These are phyloP conservation scores for Sparidentex hasta DNA, from an alignment of 2,797 vertebrate species.

Conservation along the genomic window DNA sequence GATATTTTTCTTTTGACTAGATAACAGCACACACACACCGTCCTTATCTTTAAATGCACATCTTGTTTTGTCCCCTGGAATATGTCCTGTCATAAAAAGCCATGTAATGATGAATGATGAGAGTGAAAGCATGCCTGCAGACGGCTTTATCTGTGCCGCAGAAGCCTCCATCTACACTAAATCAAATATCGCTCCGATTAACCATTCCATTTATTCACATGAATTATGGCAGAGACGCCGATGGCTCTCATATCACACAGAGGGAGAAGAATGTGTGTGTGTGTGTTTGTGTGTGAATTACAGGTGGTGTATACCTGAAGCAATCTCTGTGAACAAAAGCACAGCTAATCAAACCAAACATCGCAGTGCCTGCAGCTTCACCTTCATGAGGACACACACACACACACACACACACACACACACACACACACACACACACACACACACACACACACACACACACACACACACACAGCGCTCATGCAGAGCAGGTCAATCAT, in stretches of 20 bases:
- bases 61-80: slow-evolving; percentile 65
- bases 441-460: not conserved
- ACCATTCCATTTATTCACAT: slow-evolving; percentile 74
- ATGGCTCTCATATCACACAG: slow-evolving; percentile 51
- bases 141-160: slow-evolving; percentile 62
- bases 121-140: slow-evolving; percentile 44
- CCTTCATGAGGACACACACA: slow-evolving; percentile 47
- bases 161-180: slow-evolving; percentile 69
- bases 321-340: slow-evolving; percentile 49
- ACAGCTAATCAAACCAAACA: slow-evolving; percentile 60
- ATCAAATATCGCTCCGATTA: slow-evolving; percentile 70
- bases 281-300: slow-evolving; percentile 48
- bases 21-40: slow-evolving; percentile 3
- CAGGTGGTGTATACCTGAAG: slow-evolving; percentile 52
- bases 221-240: slow-evolving; percentile 64
- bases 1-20: slow-evolving; percentile 23
- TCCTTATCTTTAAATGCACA: slow-evolving; percentile 54
- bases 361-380: slow-evolving; percentile 50
- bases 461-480: not conserved
- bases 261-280: slow-evolving; percentile 12
- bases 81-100: slow-evolving; percentile 50
- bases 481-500: slow-evolving; percentile 39
- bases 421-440: not conserved
- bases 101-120: slow-evolving; percentile 66
- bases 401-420: slow-evolving; percentile 1